These are phyloP conservation scores for Acronicta alni DNA, from an alignment of 2,888 invertebrate genomes.

Conservation along the genomic window DNA sequence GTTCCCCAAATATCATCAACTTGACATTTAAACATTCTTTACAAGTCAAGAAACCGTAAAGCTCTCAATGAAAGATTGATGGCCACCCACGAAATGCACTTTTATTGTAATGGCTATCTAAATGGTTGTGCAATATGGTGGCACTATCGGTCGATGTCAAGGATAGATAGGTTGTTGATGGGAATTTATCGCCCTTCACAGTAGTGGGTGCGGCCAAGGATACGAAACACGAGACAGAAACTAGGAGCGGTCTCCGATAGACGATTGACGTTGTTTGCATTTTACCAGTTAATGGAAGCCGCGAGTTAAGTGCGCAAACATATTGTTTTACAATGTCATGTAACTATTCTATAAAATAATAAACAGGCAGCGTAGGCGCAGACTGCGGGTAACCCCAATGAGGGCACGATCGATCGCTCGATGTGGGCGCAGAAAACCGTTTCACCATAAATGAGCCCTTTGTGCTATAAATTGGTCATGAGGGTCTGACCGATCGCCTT, in stretches of 20 bases:
- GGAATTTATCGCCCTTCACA: slow-evolving; percentile 80
- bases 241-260: slow-evolving; percentile 79
- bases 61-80: slow-evolving; percentile 71
- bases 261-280: slow-evolving; percentile 70
- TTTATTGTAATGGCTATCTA: slow-evolving; percentile 84
- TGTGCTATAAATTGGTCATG: slow-evolving; percentile 83
- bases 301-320: slow-evolving; percentile 66
- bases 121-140: slow-evolving; percentile 83
- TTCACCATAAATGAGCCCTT: slow-evolving; percentile 83
- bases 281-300: slow-evolving; percentile 79
- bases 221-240: slow-evolving; percentile 73
- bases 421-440: slow-evolving; percentile 80
- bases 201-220: slow-evolving; percentile 78
- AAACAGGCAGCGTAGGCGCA: slow-evolving; percentile 73
- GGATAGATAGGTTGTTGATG: slow-evolving; percentile 83
- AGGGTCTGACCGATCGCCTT: slow-evolving; percentile 82
- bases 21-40: slow-evolving; percentile 65
- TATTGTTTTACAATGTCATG: slow-evolving; percentile 56
- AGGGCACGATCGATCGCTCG: slow-evolving; percentile 82
- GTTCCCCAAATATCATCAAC: slow-evolving; percentile 47
- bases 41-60: slow-evolving; percentile 62
- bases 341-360: slow-evolving; percentile 38
- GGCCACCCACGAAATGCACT: slow-evolving; percentile 82
- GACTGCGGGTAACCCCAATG: slow-evolving; percentile 72
- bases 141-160: slow-evolving; percentile 80